Percentiles rank a stretch among this genome's conserved stretches.
These are phyloP conservation scores for Haemorhous mexicanus DNA, from an alignment of 2,113 vertebrate genomes.

Conservation along the genomic window DNA sequence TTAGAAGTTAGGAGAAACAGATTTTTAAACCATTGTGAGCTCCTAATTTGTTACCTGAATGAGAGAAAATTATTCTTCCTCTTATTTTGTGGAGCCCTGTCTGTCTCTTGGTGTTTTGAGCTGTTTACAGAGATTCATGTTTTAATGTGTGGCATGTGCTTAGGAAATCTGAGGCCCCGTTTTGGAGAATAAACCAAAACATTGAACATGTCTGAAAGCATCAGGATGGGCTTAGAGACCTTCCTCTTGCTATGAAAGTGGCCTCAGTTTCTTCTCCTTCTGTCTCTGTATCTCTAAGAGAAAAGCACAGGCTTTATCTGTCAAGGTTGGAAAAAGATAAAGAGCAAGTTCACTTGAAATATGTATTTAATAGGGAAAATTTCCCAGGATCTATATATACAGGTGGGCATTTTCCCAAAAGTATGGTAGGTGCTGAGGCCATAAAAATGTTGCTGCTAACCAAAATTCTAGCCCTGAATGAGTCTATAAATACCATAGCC, in stretches of 20 bases:
- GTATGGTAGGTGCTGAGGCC: background rate
- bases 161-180: background rate
- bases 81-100: background rate
- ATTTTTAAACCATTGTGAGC: background rate
- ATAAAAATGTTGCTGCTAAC: background rate
- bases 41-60: background rate
- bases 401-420: background rate
- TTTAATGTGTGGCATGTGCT: background rate
- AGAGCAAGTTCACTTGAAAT: background rate
- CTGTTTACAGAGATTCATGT: background rate
- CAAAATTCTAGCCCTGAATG: background rate
- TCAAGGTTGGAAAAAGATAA: background rate
- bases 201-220: background rate
- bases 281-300: background rate
- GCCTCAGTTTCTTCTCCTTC: background rate
- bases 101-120: background rate
- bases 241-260: background rate
- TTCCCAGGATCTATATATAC: background rate
- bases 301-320: background rate
- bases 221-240: background rate
- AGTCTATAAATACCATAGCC: slow-evolving; percentile 19
- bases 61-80: background rate
- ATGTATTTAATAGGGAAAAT: background rate
- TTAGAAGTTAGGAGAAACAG: background rate
- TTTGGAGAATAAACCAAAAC: background rate